A percentile compares a stretch with the other conserved stretches of the same genome.
These are phyloP conservation scores for Drosophila monieri DNA, from an alignment of 2,888 invertebrate genomes.

Conservation along the genomic window DNA sequence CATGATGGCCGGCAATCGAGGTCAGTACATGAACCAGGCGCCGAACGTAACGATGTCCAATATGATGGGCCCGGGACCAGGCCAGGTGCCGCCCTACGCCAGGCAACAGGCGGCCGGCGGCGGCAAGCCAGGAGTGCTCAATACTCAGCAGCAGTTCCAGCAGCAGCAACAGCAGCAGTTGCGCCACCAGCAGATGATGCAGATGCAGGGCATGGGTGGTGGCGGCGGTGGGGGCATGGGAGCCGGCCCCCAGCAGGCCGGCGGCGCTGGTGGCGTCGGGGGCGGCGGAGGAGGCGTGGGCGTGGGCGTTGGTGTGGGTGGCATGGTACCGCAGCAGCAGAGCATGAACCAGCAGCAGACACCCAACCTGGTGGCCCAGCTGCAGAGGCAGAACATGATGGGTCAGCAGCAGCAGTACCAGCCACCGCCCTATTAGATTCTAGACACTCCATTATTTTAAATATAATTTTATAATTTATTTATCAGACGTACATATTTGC, in stretches of 20 bases:
- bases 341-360: conserved; percentile 85
- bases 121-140: conserved; percentile 81
- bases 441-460: conserved; percentile 47
- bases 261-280: conserved; percentile 71
- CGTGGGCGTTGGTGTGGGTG: conserved; percentile 67
- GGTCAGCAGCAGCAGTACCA: conserved; percentile 83
- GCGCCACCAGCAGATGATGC: conserved; percentile 88
- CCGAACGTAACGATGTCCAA: conserved; percentile 94
- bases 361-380: conserved; percentile 87
- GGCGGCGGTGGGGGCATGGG: conserved; percentile 74
- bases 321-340: conserved; percentile 84
- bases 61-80: conserved; percentile 82
- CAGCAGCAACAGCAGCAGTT: conserved; percentile 88
- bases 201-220: conserved; percentile 85
- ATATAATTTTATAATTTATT: conserved; percentile 52
- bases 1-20: conserved; percentile 81
- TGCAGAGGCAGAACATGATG: conserved; percentile 86
- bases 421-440: conserved; percentile 64
- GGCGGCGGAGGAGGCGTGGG: conserved; percentile 82
- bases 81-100: conserved; percentile 92
- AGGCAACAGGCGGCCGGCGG: conserved; percentile 84
- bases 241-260: conserved; percentile 78
- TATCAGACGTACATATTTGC: conserved; percentile 61
- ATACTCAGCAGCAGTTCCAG: conserved; percentile 82
- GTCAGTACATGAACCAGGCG: conserved; percentile 86